phyloP scores from a whole-genome alignment of 1,140 invertebrate species.

The Zelostemma sp. region DNA sequence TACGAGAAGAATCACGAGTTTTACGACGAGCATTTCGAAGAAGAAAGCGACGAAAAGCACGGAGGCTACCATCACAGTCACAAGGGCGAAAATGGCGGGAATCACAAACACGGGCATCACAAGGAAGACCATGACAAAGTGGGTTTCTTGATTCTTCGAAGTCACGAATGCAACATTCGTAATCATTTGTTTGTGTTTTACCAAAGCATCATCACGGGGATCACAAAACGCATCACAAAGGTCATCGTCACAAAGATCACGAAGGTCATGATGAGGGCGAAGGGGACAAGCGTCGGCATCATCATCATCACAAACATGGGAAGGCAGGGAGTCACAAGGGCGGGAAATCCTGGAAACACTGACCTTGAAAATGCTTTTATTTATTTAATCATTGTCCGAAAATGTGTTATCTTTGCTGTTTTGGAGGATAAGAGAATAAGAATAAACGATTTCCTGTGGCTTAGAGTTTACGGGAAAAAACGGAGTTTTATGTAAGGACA shows the following conservation, averaged over 20 bases:
- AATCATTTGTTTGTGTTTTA: no score
- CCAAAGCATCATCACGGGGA: no score
- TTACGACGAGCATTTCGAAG: slow-evolving; percentile 79
- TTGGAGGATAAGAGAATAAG: no score
- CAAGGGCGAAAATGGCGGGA: slow-evolving; percentile 69
- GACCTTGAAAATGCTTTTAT: no score
- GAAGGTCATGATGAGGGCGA: neutral
- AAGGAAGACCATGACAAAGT: slow-evolving; percentile 69
- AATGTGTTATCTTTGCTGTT: no score
- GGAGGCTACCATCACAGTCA: slow-evolving; percentile 74
- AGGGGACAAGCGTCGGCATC: neutral
- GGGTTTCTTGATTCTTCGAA: slow-evolving; percentile 14
- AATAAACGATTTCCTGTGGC: no score
- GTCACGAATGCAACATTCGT: no score
- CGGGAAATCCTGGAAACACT: no score
- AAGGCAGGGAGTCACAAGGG: neutral
- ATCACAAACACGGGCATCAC: slow-evolving; percentile 65
- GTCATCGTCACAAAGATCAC: neutral
- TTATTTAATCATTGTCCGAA: no score
- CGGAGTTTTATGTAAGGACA: no score
- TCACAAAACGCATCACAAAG: neutral
- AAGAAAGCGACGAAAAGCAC: slow-evolving; percentile 75
- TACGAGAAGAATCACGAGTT: slow-evolving; percentile 81
- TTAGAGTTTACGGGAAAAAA: no score
- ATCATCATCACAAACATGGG: neutral